Evolutionary conservation across 2,113 vertebrate genomes (phyloP), one percentile per base, ranked within the genome.

Genomic region (Podarcis raffonei): DNA sequence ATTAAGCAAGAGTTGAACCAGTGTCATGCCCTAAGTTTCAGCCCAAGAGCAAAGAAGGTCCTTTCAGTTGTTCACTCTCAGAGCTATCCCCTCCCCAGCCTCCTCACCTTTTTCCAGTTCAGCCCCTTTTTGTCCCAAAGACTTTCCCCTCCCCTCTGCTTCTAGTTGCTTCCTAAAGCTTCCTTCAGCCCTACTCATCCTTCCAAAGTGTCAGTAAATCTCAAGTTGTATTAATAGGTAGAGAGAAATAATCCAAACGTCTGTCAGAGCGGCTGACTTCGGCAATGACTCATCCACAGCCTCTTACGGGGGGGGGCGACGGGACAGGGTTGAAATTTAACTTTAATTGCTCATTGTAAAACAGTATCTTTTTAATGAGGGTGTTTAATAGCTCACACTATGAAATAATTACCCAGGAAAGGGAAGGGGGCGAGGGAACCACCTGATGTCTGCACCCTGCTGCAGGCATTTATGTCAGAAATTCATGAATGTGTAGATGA

Each of bases 401-500:
- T 87, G 88, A 88, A 82, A 71, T 22, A 71, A 92, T 68, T 88
- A 89, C 87, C 69, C 42, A 3, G 62, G 32, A 18, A 35, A 18
- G 32, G 1, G 59, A 20, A 6, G 11, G 30, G n/a, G 32, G 48
- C 9, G 48, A 53, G 48, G 9, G 1, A 1, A 48, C 15, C 11
- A 27, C 32, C 53, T 48, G 77, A n/a, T n/a, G 69, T 77, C 25
- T 83, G 16, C 8, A 39, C 42, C 53, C 32, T 69, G 74, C 89
- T 78, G 35, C 27, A 3, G 27, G 62, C 72, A 86, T 90, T 59
- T 78, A 77, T 87, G 78, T 87, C 87, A 83, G 84, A 93, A 93
- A 95, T 91, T 68, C 86, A 89, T 87, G 91, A 84, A 84, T 90
- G 89, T 91, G 82, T 86, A 92, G 91, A 91, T 92, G 93, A 95